Base-by-base conservation (phyloP, 2,888 invertebrate genomes). In the Epicampocera succincta region DNA sequence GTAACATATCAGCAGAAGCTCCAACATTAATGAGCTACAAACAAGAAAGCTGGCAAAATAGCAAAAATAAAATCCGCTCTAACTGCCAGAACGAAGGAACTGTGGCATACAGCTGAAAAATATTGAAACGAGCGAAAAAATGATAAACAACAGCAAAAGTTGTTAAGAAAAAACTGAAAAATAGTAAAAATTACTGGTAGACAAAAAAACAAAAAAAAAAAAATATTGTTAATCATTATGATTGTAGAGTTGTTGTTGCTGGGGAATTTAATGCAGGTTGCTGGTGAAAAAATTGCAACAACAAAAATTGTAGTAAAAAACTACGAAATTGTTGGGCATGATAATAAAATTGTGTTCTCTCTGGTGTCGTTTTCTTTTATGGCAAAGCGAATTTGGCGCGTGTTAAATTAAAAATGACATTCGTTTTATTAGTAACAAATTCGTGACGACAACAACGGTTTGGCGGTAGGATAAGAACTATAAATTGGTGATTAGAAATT, bases 371-470 rank as follows among this genome's bases (percentile, higher is more conserved):
- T 17, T 54, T 19, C 6, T 29, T 48, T 61, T 33, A 25, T 12
- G 6, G n/a, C 54, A 4, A 38, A 17, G 40, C 13, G 13, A 13
- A 61, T 65, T 78, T 82, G 82, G 78, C 82, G 77, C 82, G 82
- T 82, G 82, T 78, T 82, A 78, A 82, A 78, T 78, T 65, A 71
- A 82, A 78, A 74, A 78, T 81, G 68, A 77, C 73, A 77, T 69
- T 74, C 73, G 68, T 77, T 81, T 81, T 76, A 77, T 68, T 73
- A 68, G 63, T 58, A 69, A 77, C 72, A 73, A 77, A 69, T 73
- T 77, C 77, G 81, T 81, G 81, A 77, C 50, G 56, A 33, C 72
- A 76, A 76, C 72, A 61, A 48, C 56, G 75, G 66, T 42, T 17
- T 40, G 6, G 5, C 15, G 48, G 12, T 13, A 29, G 29, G 11